Percentiles rank a stretch among this genome's conserved stretches.
Evolutionary conservation across 2,113 vertebrate genomes (phyloP).

Genomic region (Mola mola): DNA sequence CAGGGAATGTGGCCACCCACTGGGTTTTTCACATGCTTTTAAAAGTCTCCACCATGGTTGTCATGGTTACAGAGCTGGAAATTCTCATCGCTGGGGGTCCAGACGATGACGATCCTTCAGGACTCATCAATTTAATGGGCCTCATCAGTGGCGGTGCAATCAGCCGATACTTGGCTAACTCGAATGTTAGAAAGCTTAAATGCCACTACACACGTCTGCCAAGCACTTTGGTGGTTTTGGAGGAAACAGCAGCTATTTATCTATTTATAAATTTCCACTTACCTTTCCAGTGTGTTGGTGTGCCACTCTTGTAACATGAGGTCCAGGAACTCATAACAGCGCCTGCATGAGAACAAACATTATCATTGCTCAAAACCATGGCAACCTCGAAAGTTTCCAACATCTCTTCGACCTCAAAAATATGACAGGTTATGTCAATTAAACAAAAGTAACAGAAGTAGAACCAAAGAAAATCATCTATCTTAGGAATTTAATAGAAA

Average conservation of each 20-base stretch:
- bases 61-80: constrained; percentile 60
- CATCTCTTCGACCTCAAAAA: no score
- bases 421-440: no score
- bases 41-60: constrained; percentile 55
- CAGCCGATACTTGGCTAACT: constrained; percentile 41
- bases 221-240: background rate
- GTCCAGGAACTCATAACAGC: constrained; percentile 97
- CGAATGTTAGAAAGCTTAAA: constrained; percentile 51
- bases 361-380: no score
- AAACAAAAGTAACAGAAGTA: no score
- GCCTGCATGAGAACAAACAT: constrained; percentile 74
- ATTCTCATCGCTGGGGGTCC: constrained; percentile 12
- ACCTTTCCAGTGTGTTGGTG: constrained; percentile 95
- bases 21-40: constrained; percentile 51
- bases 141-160: constrained; percentile 66
- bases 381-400: no score
- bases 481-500: no score
- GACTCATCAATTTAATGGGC: constrained; percentile 69
- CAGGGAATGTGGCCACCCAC: constrained; percentile 54
- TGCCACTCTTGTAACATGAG: constrained; percentile 97
- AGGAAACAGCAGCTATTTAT: no score
- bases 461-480: no score
- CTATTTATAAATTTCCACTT: constrained; percentile 35
- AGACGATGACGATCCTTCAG: constrained; percentile 29
- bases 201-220: constrained; percentile 20